Percentiles rank a stretch among this genome's conserved stretches.
Conservation (phyloP, 2,113 vertebrate species). For the Mellivora capensis region DNA sequence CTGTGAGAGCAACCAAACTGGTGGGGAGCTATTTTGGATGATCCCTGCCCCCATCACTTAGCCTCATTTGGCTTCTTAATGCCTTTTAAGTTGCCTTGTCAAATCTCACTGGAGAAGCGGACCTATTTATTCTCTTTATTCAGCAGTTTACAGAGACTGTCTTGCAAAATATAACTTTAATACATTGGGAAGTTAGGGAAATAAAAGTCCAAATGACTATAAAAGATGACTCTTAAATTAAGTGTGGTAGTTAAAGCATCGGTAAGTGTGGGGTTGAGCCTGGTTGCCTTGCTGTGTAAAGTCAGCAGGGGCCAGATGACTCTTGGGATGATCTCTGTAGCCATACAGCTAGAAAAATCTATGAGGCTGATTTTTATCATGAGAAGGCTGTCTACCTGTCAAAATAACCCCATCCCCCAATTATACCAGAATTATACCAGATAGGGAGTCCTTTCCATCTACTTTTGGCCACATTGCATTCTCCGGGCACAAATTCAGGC, state of each 20-base stretch:
- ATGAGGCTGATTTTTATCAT: background rate
- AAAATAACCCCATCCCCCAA: background rate
- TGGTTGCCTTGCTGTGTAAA: background rate
- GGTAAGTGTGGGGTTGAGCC: background rate
- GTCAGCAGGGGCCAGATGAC: background rate
- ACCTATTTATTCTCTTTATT: background rate
- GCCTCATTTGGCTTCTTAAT: background rate
- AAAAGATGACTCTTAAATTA: background rate
- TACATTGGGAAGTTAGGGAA: background rate
- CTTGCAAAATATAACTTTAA: background rate
- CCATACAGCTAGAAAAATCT: background rate
- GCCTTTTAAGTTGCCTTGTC: background rate
- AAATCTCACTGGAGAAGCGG: background rate
- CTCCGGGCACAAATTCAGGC: background rate
- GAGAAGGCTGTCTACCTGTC: background rate
- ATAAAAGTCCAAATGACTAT: background rate
- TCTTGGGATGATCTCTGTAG: accelerated
- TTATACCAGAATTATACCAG: background rate
- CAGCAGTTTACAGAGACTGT: background rate
- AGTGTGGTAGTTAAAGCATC: background rate
- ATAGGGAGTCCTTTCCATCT: background rate
- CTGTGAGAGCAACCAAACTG: background rate
- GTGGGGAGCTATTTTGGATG: background rate
- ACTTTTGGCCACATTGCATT: background rate
- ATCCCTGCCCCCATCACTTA: background rate